A percentile compares a stretch with the other conserved stretches of the same genome.
phyloP scores from a whole-genome alignment of 2,888 invertebrate species.

The Mythimna ferrago region DNA sequence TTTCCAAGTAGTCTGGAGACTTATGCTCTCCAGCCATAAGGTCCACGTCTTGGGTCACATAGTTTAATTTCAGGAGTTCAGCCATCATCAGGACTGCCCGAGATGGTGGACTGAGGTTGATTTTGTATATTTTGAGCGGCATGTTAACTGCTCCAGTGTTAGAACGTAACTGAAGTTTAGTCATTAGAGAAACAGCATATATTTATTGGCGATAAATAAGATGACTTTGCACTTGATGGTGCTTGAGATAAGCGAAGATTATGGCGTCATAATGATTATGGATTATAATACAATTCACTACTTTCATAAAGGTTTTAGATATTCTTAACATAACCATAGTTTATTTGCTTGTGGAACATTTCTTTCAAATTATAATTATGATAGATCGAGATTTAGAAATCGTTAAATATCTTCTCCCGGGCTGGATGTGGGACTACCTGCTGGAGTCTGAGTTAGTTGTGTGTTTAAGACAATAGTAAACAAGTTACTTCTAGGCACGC shows the following conservation, averaged over 20 bases:
- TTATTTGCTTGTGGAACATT: not conserved
- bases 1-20: constrained; percentile 70
- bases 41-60: constrained; percentile 66
- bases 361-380: too few species aligned
- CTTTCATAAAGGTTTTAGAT: not conserved
- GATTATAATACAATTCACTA: not conserved
- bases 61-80: constrained; percentile 69
- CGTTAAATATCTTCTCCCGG: too few species aligned
- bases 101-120: constrained; percentile 69
- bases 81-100: constrained; percentile 70
- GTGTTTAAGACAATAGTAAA: too few species aligned
- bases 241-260: constrained; percentile 10
- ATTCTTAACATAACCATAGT: not conserved
- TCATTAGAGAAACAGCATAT: not conserved
- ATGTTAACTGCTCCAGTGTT: constrained; percentile 54
- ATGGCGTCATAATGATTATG: not conserved
- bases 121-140: constrained; percentile 70
- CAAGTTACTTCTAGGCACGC: too few species aligned
- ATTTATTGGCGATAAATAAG: constrained; percentile 7
- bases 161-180: constrained; percentile 2
- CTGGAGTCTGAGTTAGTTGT: too few species aligned
- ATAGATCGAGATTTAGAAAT: too few species aligned
- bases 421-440: too few species aligned
- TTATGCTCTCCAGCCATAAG: constrained; percentile 60
- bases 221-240: constrained; percentile 3